A percentile compares a stretch with the other conserved stretches of the same genome.
phyloP scores from a whole-genome alignment of 2,113 vertebrate species.

The Copsychus sechellarum region DNA sequence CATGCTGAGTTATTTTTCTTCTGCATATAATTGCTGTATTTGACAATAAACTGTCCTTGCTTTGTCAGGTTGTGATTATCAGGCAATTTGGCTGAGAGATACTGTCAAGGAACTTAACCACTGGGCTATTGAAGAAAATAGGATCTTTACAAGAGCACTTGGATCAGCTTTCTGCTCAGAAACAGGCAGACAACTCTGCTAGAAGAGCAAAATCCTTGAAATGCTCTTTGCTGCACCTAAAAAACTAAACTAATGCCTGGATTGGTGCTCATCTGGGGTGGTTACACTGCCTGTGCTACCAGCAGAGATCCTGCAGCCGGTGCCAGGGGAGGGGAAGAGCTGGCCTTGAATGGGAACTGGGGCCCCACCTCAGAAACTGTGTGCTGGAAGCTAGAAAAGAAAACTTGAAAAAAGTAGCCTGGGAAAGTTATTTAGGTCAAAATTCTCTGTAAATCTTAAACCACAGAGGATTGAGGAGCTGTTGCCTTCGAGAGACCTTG shows the following conservation, averaged over 20 bases:
- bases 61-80: background rate
- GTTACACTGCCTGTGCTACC: background rate
- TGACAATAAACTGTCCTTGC: background rate
- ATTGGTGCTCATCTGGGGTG: background rate
- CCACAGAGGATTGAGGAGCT: background rate
- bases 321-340: background rate
- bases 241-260: background rate
- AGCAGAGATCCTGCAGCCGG: background rate
- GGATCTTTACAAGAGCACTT: background rate
- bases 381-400: background rate
- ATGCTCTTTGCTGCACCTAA: background rate
- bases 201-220: background rate
- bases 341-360: background rate
- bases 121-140: background rate
- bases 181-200: slow-evolving; percentile 16
- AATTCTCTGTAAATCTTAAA: background rate
- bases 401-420: background rate
- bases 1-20: background rate
- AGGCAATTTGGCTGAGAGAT: background rate
- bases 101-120: background rate
- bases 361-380: background rate
- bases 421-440: background rate
- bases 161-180: background rate
- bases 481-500: background rate
- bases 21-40: background rate